Percentiles rank a stretch among this genome's conserved stretches.
Evolutionary conservation across 2,113 vertebrate species (phyloP).

Genomic region (Leucoraja erinaceus): DNA sequence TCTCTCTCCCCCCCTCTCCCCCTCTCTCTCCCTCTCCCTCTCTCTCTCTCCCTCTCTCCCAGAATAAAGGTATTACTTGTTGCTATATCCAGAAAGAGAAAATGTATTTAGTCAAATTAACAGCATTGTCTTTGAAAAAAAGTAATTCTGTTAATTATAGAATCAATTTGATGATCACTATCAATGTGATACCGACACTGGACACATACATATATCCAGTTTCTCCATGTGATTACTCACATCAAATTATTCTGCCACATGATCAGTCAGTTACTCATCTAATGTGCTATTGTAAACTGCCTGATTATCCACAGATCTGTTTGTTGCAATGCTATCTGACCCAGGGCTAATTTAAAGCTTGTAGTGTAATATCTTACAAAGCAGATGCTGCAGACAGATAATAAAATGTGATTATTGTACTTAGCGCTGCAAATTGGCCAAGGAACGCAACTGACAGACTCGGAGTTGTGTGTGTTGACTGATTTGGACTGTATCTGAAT

Average conservation of each 20-base stretch:
- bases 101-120: neutral
- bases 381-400: constrained; percentile 24
- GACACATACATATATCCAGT: neutral
- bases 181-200: neutral
- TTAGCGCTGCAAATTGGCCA: constrained; percentile 25
- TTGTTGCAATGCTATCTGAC: constrained; percentile 34
- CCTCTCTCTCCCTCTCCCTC: too few relatives aligned
- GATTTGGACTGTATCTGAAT: neutral
- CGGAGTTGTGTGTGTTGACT: neutral
- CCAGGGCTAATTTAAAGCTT: constrained; percentile 36
- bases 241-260: constrained; percentile 26
- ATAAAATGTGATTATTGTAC: constrained; percentile 29
- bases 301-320: constrained; percentile 34
- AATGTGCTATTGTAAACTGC: constrained; percentile 26
- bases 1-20: too few relatives aligned
- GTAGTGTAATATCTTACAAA: constrained; percentile 35
- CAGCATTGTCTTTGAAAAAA: neutral
- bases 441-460: constrained; percentile 13
- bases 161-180: neutral
- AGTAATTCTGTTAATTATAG: neutral
- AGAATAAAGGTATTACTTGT: neutral
- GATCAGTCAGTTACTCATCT: constrained; percentile 24
- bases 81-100: neutral
- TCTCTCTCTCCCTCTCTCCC: neutral
- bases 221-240: neutral